Conservation (phyloP, 35 echinoderm and acorn worm species). For the Apostichopus parvimensis region DNA sequence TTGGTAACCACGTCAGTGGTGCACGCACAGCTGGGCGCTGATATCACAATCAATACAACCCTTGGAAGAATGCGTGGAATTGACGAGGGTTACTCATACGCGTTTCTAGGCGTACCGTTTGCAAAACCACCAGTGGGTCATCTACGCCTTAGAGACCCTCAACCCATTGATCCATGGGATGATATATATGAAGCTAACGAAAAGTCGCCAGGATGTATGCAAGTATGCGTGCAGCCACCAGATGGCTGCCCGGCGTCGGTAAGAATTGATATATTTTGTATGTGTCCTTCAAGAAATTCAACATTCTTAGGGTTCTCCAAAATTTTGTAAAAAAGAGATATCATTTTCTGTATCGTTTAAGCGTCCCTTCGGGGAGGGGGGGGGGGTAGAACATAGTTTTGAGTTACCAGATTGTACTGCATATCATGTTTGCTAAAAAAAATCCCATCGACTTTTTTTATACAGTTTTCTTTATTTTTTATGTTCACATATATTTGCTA, state of each 20-base stretch:
- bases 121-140: slow-evolving; percentile 68
- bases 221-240: slow-evolving; percentile 24
- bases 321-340: too few species aligned
- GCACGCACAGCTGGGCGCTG: not conserved
- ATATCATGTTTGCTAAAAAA: too few species aligned
- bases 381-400: too few species aligned
- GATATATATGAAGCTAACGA: slow-evolving; percentile 44
- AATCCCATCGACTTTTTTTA: too few species aligned
- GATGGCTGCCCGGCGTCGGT: slow-evolving; percentile 24
- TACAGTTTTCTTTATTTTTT: too few species aligned
- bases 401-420: too few species aligned
- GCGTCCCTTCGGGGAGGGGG: too few species aligned
- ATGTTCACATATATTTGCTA: too few species aligned
- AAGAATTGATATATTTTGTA: not conserved
- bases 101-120: slow-evolving; percentile 68
- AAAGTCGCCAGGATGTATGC: slow-evolving; percentile 52
- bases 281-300: too few species aligned
- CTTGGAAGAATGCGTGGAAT: slow-evolving; percentile 29
- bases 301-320: too few species aligned
- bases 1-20: not conserved
- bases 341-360: too few species aligned
- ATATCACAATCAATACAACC: slow-evolving; percentile 34
- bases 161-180: slow-evolving; percentile 50
- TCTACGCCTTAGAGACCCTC: slow-evolving; percentile 52
- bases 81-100: slow-evolving; percentile 10